Base-by-base conservation (phyloP, 2,888 invertebrate species). In the Entomobrya proxima region DNA sequence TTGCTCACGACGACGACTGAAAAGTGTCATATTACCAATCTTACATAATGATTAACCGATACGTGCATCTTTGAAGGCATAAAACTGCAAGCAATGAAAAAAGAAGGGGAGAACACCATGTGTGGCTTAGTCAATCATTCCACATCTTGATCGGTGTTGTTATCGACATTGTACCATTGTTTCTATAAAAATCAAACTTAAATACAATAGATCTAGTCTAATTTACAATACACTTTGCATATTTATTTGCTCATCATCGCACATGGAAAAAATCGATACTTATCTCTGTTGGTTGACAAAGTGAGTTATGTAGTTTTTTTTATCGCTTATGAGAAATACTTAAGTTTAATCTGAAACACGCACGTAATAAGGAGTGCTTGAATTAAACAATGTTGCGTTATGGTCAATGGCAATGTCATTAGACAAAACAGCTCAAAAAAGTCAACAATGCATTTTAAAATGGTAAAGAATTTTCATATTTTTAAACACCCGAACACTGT, bases 71-170 rank as follows among this genome's bases (percentile, higher is more conserved):
- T 13, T 27, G 58, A 13, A 6, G 15, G n/a, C 15, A 55, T 27
- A 9, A 55, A 5, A n/a, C 1, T 58, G 55, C 9, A 21, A 50
- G 50, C 21, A 18, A 1, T 11, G 50, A 50, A 55, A 55, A 55
- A 55, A 24, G 55, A 55, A 55, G 55, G 32, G 32, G 35, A 64
- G n/a, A n/a, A n/a, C n/a, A n/a, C n/a, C n/a, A 35, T 64, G 64
- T 35, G 35, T 35, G 1, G n/a, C 32, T 64, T 37, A n/a, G 21
- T 37, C 37, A 35, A 64, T 15, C 35, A 64, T 64, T 64, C 64
- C 18, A 13, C 58, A 58, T 58, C 58, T n/a, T 58, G 15, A 13
- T 58, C 58, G 32, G 32, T 27, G 11, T 15, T 32, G 64, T 11
- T 24, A 15, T 15, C 58, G 21, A 35, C n/a, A 32, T 64, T 35